phyloP scores from a whole-genome alignment of 1,140 invertebrate species.

The Microplitis mediator region DNA sequence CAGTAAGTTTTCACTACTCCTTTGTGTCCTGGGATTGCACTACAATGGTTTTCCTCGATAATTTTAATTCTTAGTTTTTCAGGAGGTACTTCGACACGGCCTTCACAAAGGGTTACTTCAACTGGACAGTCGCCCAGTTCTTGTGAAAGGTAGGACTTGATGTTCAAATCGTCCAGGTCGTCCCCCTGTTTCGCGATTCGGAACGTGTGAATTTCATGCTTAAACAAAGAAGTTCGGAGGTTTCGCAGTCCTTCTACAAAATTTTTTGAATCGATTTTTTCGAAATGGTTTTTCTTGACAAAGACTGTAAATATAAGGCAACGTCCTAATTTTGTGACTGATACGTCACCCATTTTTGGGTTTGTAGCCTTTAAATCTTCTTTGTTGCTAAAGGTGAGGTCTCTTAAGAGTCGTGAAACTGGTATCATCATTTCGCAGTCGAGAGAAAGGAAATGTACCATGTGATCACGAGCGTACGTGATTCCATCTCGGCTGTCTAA shows the following conservation, averaged over 20 bases:
- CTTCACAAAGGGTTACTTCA: neutral
- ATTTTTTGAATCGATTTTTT: too few relatives aligned
- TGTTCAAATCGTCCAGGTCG: neutral
- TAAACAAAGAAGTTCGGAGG: too few relatives aligned
- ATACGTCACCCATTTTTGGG: neutral
- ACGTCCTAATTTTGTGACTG: neutral
- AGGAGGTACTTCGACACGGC: neutral
- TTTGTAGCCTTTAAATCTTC: neutral
- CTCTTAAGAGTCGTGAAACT: neutral
- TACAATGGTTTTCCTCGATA: too few relatives aligned
- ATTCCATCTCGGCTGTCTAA: neutral
- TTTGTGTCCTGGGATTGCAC: constrained; percentile 21
- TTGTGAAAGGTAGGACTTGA: too few relatives aligned
- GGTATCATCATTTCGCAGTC: neutral
- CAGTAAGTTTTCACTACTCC: constrained; percentile 12
- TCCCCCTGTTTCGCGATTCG: neutral
- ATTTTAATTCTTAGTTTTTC: too few relatives aligned
- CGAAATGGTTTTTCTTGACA: too few relatives aligned
- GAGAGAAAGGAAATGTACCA: neutral
- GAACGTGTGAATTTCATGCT: too few relatives aligned
- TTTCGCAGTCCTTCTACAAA: too few relatives aligned
- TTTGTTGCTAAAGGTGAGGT: neutral
- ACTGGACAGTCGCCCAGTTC: neutral
- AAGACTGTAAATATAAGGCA: neutral
- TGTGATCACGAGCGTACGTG: neutral